Evolutionary conservation across 2,888 invertebrate species (phyloP), one percentile per base, ranked within the genome.

Genomic region (Eristalis tenax): DNA sequence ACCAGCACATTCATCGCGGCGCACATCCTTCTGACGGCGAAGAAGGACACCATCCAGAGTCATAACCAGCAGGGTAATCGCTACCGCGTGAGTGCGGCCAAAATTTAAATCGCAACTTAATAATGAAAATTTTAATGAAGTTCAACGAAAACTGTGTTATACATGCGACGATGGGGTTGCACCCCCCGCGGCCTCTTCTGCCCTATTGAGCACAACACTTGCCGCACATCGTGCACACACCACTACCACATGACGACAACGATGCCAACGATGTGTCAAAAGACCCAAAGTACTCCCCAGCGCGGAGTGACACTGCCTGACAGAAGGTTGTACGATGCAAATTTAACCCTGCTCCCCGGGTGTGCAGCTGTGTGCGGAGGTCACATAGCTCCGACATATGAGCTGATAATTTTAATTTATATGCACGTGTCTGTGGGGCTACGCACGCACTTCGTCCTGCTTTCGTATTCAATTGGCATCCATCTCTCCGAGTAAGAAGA

Each of bases 401-500:
- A 68, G 64, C n/a, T 76, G 80, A 57, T 80, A 80, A 76, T 76
- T 84, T 80, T 84, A 84, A 80, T 84, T 76, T 84, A 80, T 76
- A 84, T 84, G 80, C 84, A 84, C 70, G 70, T 80, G 75, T 61
- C 43, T 38, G 61, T 59, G 15, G 26, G 18, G 66, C 61, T 50
- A 50, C 57, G 63, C 13, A 50, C 57, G 59, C 38, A 40, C 18
- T 56, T 38, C 61, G 23, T 35, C 18, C 40, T 56, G 61, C 32
- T 70, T 70, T 50, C 40, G 38, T 70, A 78, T 78, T 71, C 78
- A 63, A 11, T 22, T 22, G 63, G 64, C 64, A 56, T 56, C 64
- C 64, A 38, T 64, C 18, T 56, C 13, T 2, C 8, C n/a, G 57
- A 57, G 56, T n/a, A 40, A 59, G n/a, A 15, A 50, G 22, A 23